phyloP scores from a whole-genome alignment of 2,888 invertebrate genomes.

The Fragum whitleyi region DNA sequence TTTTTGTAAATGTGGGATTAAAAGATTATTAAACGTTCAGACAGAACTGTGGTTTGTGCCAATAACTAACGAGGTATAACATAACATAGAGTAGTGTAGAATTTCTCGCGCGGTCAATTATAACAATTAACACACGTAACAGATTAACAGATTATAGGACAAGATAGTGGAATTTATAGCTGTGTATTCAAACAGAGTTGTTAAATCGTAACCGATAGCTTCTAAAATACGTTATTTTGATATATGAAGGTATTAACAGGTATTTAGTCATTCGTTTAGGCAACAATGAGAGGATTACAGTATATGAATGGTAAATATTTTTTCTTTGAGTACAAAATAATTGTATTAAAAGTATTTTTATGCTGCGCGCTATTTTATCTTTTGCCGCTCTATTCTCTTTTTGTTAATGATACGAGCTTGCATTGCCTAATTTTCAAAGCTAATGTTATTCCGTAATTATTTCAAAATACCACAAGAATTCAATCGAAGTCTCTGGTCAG shows the following conservation, averaged over 20 bases:
- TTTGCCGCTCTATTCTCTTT: too few species aligned
- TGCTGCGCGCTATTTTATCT: too few species aligned
- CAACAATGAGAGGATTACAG: not conserved
- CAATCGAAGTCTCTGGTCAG: too few species aligned
- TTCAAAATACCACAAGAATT: too few species aligned
- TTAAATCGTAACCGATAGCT: conserved; percentile 6
- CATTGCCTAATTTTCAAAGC: too few species aligned
- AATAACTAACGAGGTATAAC: not conserved
- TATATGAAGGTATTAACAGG: not conserved
- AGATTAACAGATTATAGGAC: conserved; percentile 1
- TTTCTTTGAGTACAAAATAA: too few species aligned
- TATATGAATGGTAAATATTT: not conserved
- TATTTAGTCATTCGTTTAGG: not conserved
- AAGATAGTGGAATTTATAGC: not conserved
- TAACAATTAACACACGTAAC: not conserved
- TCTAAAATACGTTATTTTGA: not conserved
- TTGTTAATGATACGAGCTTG: too few species aligned
- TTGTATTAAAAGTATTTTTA: too few species aligned
- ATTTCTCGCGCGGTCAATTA: not conserved
- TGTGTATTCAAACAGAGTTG: not conserved
- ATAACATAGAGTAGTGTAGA: not conserved
- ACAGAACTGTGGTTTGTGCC: not conserved
- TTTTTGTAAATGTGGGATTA: not conserved
- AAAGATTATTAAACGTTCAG: not conserved
- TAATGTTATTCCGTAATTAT: too few species aligned